These are phyloP conservation scores for Clunio marinus DNA, from an alignment of 2,888 invertebrate genomes.

Conservation along the genomic window DNA sequence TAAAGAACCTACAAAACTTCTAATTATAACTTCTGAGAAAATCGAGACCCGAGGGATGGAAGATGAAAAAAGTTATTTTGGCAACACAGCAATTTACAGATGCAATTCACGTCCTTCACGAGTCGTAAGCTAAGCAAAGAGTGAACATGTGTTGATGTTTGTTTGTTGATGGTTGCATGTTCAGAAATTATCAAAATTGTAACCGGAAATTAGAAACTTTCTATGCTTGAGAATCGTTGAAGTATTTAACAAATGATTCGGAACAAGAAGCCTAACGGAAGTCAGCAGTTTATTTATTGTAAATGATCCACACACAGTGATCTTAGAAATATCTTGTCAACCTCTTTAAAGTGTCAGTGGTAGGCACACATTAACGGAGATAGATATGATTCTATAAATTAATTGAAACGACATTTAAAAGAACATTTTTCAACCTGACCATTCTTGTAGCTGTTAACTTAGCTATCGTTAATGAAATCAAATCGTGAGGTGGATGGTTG, in stretches of 20 bases:
- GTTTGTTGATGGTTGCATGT: neutral
- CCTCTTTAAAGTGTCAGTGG: neutral
- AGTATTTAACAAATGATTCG: too few species aligned
- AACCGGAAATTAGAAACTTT: neutral
- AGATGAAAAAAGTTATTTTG: too few species aligned
- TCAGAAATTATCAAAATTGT: neutral
- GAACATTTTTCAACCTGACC: slow-evolving; percentile 13
- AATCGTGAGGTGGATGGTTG: slow-evolving; percentile 26
- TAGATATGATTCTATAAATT: neutral
- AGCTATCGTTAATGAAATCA: slow-evolving; percentile 18
- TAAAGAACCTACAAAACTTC: neutral
- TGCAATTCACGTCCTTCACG: neutral
- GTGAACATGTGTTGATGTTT: neutral
- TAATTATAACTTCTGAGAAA: neutral
- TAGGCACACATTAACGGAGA: neutral
- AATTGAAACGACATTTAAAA: slow-evolving; percentile 21
- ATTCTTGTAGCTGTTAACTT: neutral
- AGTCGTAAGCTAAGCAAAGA: neutral
- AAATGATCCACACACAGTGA: neutral
- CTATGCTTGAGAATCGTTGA: too few species aligned
- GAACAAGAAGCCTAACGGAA: neutral
- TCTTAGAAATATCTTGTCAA: neutral
- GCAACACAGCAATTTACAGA: neutral
- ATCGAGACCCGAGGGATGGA: neutral
- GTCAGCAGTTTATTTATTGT: neutral